These are phyloP conservation scores for Ceraclea dissimilis DNA, from an alignment of 2,888 invertebrate species.

Conservation along the genomic window DNA sequence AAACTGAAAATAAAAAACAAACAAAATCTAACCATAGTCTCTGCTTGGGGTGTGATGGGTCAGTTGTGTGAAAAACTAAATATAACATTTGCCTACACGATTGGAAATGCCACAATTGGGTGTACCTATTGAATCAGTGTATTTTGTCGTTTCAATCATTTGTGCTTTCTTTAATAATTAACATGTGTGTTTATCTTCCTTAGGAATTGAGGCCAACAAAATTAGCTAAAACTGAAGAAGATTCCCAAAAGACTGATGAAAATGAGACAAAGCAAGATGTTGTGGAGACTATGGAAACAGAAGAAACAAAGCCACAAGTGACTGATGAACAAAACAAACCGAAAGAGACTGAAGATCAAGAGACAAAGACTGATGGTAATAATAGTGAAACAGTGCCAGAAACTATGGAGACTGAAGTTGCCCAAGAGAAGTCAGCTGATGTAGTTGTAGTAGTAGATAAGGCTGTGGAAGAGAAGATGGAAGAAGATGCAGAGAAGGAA, in stretches of 20 bases:
- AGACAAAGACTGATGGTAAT: conserved; percentile 25
- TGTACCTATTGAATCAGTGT: too few relatives aligned
- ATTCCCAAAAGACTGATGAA: conserved; percentile 4
- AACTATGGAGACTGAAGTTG: conserved; percentile 21
- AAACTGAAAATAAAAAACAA: too few relatives aligned
- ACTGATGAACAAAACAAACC: conserved; percentile 25
- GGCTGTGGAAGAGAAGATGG: conserved; percentile 29
- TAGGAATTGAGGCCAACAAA: conserved; percentile 43
- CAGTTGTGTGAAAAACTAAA: too few relatives aligned
- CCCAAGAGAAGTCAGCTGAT: conserved; percentile 29
- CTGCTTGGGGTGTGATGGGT: too few relatives aligned
- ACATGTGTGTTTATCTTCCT: conserved; percentile 7
- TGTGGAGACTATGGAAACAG: conserved; percentile 15
- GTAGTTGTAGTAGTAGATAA: conserved; percentile 30
- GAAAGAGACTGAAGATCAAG: conserved; percentile 24
- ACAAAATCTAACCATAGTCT: too few relatives aligned
- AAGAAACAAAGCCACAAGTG: conserved; percentile 15
- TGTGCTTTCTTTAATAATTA: neutral
- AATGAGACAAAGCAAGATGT: conserved; percentile 6
- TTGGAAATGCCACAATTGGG: too few relatives aligned
- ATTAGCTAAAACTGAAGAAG: conserved; percentile 39
- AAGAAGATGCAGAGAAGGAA: conserved; percentile 28
- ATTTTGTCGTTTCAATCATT: too few relatives aligned
- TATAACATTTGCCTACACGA: too few relatives aligned
- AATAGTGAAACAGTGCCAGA: conserved; percentile 24